These are phyloP conservation scores for Caenorhabditis brenneri DNA, from an alignment of 1,140 invertebrate genomes.

Conservation along the genomic window DNA sequence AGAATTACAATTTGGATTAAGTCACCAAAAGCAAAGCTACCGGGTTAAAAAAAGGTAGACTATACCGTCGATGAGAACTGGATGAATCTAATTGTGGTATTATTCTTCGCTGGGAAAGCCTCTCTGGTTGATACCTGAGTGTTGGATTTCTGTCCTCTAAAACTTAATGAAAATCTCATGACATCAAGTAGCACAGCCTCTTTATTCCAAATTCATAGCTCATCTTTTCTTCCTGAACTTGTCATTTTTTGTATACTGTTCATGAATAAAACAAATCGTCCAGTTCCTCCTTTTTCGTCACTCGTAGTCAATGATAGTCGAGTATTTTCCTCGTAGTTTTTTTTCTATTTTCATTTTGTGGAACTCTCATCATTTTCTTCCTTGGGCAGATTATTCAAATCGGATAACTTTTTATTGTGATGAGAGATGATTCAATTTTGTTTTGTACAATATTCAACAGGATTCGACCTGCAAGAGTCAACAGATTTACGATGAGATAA, in stretches of 20 bases:
- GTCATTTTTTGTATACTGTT: background rate
- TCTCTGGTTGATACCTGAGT: too few relatives aligned
- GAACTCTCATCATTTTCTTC: background rate
- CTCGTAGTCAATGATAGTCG: too few relatives aligned
- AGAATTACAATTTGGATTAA: too few relatives aligned
- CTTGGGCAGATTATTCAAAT: background rate
- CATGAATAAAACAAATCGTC: background rate
- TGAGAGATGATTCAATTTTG: background rate
- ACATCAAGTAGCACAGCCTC: background rate
- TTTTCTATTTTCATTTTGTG: background rate
- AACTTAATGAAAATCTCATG: too few relatives aligned
- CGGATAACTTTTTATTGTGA: background rate
- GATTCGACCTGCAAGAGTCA: background rate
- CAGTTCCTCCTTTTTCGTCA: background rate
- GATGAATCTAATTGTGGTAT: too few relatives aligned
- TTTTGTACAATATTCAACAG: background rate
- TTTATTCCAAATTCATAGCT: background rate
- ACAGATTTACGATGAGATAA: too few relatives aligned
- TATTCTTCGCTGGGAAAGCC: too few relatives aligned
- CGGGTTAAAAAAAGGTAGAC: too few relatives aligned
- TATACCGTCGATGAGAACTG: too few relatives aligned
- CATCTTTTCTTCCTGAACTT: background rate
- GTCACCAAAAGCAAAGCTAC: too few relatives aligned
- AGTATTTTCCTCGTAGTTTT: too few relatives aligned
- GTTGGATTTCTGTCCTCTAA: too few relatives aligned